Percentiles rank a stretch among this genome's conserved stretches.
phyloP scores from a whole-genome alignment of 2,888 invertebrate genomes.

The Cosmopolites sordidus region DNA sequence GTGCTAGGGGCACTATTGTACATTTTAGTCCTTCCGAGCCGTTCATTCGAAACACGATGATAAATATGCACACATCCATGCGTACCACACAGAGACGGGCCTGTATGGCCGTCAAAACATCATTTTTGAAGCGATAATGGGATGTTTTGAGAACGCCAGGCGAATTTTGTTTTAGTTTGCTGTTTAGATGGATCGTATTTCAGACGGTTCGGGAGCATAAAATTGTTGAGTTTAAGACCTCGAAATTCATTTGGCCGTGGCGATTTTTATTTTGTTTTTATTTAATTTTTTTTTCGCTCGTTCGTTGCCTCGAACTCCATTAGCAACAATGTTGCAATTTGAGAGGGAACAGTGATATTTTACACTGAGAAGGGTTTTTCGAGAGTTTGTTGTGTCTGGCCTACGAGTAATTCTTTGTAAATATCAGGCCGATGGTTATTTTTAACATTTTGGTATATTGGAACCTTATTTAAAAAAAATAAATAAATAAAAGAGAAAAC shows the following conservation, averaged over 20 bases:
- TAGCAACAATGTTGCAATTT: constrained; percentile 13
- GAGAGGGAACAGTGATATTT: constrained; percentile 13
- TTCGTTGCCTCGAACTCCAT: background rate
- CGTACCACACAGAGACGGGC: too few species aligned
- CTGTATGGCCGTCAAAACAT: constrained; percentile 18
- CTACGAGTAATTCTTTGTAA: background rate
- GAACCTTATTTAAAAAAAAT: too few species aligned
- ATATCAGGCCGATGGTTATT: background rate
- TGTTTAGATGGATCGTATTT: constrained; percentile 22
- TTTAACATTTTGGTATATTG: too few species aligned
- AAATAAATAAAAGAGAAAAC: too few species aligned
- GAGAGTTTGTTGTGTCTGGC: constrained; percentile 22
- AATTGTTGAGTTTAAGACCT: constrained; percentile 20
- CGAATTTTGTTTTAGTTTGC: constrained; percentile 34
- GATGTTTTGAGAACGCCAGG: constrained; percentile 35
- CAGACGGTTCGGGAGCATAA: constrained; percentile 17
- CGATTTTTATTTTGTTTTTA: constrained; percentile 13
- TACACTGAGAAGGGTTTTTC: constrained; percentile 8
- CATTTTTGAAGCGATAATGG: constrained; percentile 27
- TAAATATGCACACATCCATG: too few species aligned
- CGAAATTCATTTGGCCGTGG: constrained; percentile 19
- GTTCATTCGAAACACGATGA: too few species aligned
- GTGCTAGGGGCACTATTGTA: too few species aligned
- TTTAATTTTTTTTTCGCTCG: constrained; percentile 21
- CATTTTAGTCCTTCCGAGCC: too few species aligned